phyloP scores from a whole-genome alignment of 2,888 invertebrate species.

The Chaetoderma sp. region DNA sequence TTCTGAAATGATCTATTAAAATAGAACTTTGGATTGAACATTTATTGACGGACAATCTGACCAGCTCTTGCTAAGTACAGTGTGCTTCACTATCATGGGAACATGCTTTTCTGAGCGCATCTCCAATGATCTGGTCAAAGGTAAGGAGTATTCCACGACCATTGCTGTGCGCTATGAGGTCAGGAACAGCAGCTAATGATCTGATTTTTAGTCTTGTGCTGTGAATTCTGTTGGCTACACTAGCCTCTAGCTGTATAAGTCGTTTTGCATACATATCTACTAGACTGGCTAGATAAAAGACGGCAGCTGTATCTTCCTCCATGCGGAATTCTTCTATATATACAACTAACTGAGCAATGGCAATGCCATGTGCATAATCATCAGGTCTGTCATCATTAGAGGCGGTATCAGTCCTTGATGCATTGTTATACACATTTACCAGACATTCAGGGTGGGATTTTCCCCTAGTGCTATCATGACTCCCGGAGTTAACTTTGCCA shows the following conservation, averaged over 20 bases:
- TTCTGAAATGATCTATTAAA: conserved; percentile 7
- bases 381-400: neutral
- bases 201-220: neutral
- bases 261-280: neutral
- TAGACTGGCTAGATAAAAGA: neutral
- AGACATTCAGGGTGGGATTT: neutral
- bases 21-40: conserved; percentile 5
- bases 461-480: conserved; percentile 5
- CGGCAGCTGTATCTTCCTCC: neutral
- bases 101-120: neutral
- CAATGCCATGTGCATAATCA: neutral
- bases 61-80: neutral
- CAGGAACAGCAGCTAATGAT: neutral
- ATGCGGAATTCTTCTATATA: neutral
- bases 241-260: neutral
- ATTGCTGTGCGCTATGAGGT: conserved; percentile 6
- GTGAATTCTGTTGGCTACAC: neutral
- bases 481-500: neutral
- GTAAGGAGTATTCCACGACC: conserved; percentile 1
- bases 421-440: neutral
- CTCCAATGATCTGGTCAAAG: conserved; percentile 2
- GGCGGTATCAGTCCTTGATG: neutral
- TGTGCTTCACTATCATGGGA: neutral
- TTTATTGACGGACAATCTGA: conserved; percentile 3
- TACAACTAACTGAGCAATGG: neutral